These are phyloP conservation scores for Sphaeridia pumilis DNA, from an alignment of 2,888 invertebrate species.

Conservation along the genomic window DNA sequence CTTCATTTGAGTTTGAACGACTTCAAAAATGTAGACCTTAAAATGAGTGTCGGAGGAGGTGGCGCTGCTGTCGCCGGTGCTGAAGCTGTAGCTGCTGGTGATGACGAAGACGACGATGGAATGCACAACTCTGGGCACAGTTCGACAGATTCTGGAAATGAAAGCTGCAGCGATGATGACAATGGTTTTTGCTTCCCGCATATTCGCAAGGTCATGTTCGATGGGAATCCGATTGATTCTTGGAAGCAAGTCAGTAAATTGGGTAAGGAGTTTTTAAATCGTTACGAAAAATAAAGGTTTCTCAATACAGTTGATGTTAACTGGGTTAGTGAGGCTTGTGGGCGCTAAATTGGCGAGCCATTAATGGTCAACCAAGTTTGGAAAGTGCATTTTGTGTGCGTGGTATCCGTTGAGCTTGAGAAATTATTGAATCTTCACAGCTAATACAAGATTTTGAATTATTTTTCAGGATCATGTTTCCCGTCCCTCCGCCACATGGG, in stretches of 20 bases:
- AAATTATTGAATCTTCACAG: not conserved
- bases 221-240: constrained; percentile 29
- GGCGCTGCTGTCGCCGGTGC: constrained; percentile 7
- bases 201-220: constrained; percentile 32
- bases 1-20: constrained; percentile 85
- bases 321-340: too few species aligned
- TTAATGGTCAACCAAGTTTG: not conserved
- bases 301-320: too few species aligned
- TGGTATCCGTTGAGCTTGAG: too few species aligned
- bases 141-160: constrained; percentile 20
- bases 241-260: constrained; percentile 20
- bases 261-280: constrained; percentile 1
- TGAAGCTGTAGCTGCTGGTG: constrained; percentile 38
- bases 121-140: not conserved
- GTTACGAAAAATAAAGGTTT: not conserved
- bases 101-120: constrained; percentile 32
- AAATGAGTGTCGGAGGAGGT: constrained; percentile 40
- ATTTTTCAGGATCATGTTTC: constrained; percentile 27
- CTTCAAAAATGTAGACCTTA: constrained; percentile 41
- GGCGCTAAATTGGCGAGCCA: not conserved
- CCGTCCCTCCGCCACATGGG: constrained; percentile 33
- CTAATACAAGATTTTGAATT: not conserved
- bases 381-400: too few species aligned
- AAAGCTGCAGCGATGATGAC: constrained; percentile 33
- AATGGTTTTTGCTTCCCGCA: constrained; percentile 30